Evolutionary conservation across 2,888 invertebrate genomes (phyloP), one percentile per base, ranked within the genome.

Genomic region (Nemotelus pantherinus): DNA sequence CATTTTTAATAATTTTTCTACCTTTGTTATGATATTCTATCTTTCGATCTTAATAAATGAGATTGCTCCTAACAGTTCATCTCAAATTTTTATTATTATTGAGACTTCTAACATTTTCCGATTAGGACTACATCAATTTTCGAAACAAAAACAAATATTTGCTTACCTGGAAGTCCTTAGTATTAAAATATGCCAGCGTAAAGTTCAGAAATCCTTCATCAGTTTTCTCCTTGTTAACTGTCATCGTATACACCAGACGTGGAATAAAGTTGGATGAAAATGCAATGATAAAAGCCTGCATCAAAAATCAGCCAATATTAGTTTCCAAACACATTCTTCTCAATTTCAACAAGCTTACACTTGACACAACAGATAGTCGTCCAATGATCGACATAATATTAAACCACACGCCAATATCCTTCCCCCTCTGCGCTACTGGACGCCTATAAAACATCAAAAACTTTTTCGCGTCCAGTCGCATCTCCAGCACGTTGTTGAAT

Each of bases 191-290:
- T 0, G 93, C 91, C 70, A 94, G 86, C 68, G 91, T 91, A 83
- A 90, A 90, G 78, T 94, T 89, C n/a, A 94, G 86, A 86, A 91
- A 95, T 6, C 93, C 92, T 10, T 86, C 83, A 44, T 92, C 88
- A 0, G 89, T 88, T 25, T 88, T 85, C 68, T 88, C 85, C 3
- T 82, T 80, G 82, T 89, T 90, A 58, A 89, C 89, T 53, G 88
- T 82, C 63, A 82, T 82, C 81, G 80, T 83, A 84, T 95, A 95
- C 44, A 94, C 92, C 79, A 94, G 83, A 82, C 92, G 91, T 39
- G 95, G 95, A 83, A 95, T 93, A 83, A 94, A 92, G 85, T 94
- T 93, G 0, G 94, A 94, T 7, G 95, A 94, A 87, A 95, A 93
- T 57, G 95, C 95, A 83, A 96, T 94, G 80, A 94, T 93, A 84